phyloP scores from a whole-genome alignment of 2,797 vertebrate species.

The Vireo griseus region DNA sequence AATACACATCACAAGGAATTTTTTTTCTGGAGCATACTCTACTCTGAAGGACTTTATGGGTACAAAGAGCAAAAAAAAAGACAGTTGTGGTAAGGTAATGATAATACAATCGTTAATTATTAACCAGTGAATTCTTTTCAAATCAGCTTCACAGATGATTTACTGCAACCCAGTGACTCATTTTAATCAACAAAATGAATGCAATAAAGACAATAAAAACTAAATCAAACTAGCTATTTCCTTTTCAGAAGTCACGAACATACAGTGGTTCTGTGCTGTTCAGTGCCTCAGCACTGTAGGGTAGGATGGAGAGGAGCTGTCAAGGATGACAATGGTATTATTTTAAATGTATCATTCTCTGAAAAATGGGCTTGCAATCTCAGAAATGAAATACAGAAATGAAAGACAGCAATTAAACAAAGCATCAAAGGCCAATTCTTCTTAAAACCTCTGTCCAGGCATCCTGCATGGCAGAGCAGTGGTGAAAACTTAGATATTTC shows the following conservation, averaged over 20 bases:
- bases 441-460: neutral
- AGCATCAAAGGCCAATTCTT: neutral
- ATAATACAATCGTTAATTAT: neutral
- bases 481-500: neutral
- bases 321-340: neutral
- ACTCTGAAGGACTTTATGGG: neutral
- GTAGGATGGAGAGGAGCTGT: neutral
- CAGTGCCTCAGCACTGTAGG: neutral
- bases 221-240: neutral
- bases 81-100: neutral
- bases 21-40: neutral
- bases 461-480: neutral
- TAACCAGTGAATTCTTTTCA: neutral
- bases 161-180: neutral
- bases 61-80: neutral
- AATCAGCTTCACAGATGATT: neutral
- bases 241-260: neutral
- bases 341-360: neutral
- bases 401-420: neutral
- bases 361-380: neutral
- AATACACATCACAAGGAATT: neutral
- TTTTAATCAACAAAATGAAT: neutral
- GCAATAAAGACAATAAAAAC: neutral
- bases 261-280: neutral
- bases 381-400: neutral